Conservation (phyloP, 2,888 invertebrate genomes). For the Atrina japonica region DNA sequence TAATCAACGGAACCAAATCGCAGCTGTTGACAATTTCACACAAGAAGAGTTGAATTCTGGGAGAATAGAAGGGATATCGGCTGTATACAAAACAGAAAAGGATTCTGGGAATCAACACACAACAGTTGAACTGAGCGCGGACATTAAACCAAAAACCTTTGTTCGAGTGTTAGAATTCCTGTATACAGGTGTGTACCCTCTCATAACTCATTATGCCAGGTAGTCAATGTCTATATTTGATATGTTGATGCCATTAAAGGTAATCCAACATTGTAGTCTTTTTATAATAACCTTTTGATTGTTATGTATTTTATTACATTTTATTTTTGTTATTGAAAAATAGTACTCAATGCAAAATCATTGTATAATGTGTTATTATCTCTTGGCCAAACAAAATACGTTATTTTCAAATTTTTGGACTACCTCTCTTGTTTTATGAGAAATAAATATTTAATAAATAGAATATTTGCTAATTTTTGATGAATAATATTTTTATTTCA, state of each 20-base stretch:
- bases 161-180: conserved; percentile 73
- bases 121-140: conserved; percentile 65
- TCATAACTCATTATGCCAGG: background rate
- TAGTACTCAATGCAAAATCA: too few species aligned
- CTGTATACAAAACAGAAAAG: conserved; percentile 44
- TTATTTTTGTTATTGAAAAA: too few species aligned
- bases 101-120: conserved; percentile 39
- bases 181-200: conserved; percentile 69
- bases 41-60: conserved; percentile 70
- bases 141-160: conserved; percentile 70
- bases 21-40: conserved; percentile 54
- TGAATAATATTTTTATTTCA: too few species aligned
- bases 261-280: background rate
- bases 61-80: conserved; percentile 62
- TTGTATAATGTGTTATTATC: too few species aligned
- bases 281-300: too few species aligned
- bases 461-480: too few species aligned
- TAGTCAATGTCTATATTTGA: background rate
- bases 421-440: too few species aligned
- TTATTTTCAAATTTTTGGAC: too few species aligned
- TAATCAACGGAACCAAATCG: conserved; percentile 60
- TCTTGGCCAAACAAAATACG: too few species aligned
- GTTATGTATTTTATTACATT: too few species aligned
- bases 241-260: background rate
- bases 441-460: too few species aligned